Evolutionary conservation across 2,888 invertebrate species (phyloP), one percentile per base, ranked within the genome.

Genomic region (Zele albiditarsus): DNA sequence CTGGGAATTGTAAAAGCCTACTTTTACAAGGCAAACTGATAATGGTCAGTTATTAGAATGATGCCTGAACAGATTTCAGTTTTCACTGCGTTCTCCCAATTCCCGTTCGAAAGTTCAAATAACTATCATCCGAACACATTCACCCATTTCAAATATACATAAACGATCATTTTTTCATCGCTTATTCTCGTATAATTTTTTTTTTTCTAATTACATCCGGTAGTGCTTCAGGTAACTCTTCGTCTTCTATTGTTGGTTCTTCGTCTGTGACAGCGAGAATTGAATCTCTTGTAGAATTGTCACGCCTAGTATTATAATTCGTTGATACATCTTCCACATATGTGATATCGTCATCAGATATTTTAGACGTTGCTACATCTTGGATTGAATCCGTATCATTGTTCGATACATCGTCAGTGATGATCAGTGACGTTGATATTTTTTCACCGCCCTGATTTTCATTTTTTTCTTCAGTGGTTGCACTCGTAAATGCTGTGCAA

Each of bases 351-450:
- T 81, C 83, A 66, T 46, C 76, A 8, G 80, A 82, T 69, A 76
- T 78, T 74, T 79, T 80, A 2, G 91, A 92, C 1, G 93, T 92
- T 5, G 94, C 93, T 57, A 94, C 82, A 0, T 93, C 92, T 0
- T 93, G 93, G 73, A 94, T 86, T 1, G 31, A 72, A 77, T 80
- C 80, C 42, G 84, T 82, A 49, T 76, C 80, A 70, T 85, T 86
- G 49, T 78, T 82, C 42, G 75, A 76, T 25, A 73, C 75, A 66
- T 82, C 81, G 38, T 82, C 83, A 62, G 79, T 77, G 79, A 86
- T 78, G 72, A 78, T 84, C 70, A 85, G 73, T 20, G 86, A 85
- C 16, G 85, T 75, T 46, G 85, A 84, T 63, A 86, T 83, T 69
- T 84, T 85, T 70, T 77, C 76, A 28, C 78, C 79, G 31, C 66